phyloP scores from a whole-genome alignment of 1,140 invertebrate species.

The Wiebesia pumilae region DNA sequence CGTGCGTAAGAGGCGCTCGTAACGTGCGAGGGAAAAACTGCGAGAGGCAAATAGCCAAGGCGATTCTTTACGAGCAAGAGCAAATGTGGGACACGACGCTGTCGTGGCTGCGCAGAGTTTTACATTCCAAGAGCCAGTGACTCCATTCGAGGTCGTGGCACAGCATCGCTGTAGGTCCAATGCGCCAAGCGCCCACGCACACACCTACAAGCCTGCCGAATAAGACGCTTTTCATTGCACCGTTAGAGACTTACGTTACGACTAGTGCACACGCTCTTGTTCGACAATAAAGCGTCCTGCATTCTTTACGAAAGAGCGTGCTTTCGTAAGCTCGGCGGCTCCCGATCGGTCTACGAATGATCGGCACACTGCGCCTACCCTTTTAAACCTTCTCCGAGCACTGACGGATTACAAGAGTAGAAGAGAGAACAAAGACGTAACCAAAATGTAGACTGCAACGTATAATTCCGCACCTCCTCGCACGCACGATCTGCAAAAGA shows the following conservation, averaged over 20 bases:
- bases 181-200: neutral
- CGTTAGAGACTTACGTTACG: neutral
- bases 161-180: neutral
- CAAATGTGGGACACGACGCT: conserved; percentile 44
- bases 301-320: neutral
- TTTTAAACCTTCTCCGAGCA: no score
- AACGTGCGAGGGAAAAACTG: neutral
- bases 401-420: no score
- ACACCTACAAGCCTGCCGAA: neutral
- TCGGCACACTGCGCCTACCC: no score
- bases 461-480: no score
- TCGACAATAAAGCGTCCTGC: neutral
- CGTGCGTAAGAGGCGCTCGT: conserved; percentile 9
- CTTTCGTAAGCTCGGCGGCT: neutral
- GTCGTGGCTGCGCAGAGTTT: neutral
- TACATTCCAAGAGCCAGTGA: conserved; percentile 3
- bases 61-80: conserved; percentile 51
- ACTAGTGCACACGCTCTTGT: neutral
- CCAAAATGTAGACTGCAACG: no score
- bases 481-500: no score
- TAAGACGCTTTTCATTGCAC: neutral
- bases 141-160: neutral
- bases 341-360: neutral
- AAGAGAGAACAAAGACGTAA: no score
- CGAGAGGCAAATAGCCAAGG: conserved; percentile 48